phyloP scores from a whole-genome alignment of 2,888 invertebrate genomes.

The Hypercompe scribonia region DNA sequence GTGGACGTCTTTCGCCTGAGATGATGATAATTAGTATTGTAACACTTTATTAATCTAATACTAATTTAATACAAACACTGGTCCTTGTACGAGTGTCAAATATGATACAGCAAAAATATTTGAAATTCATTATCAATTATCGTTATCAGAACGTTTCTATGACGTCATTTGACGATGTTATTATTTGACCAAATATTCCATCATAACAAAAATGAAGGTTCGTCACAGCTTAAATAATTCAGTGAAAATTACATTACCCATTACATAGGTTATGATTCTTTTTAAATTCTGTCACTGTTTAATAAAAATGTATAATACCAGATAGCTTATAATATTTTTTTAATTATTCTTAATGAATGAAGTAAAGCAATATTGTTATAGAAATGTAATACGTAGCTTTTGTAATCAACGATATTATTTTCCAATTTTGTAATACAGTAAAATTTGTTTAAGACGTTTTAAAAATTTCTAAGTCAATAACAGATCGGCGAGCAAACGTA shows the following conservation, averaged over 20 bases:
- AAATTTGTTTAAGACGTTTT: neutral
- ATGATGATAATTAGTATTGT: too few species aligned
- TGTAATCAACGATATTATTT: neutral
- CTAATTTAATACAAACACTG: too few species aligned
- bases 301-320: neutral
- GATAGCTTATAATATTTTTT: neutral
- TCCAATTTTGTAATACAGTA: neutral
- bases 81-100: too few species aligned
- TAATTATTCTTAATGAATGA: conserved; percentile 15
- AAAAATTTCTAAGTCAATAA: neutral
- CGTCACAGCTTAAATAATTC: neutral
- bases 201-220: neutral
- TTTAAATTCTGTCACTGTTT: neutral
- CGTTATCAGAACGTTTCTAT: neutral
- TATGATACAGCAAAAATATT: too few species aligned
- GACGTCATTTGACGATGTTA: neutral
- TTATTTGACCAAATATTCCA: neutral
- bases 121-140: neutral
- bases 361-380: conserved; percentile 6
- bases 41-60: too few species aligned
- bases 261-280: neutral
- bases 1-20: too few species aligned
- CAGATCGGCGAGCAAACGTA: too few species aligned
- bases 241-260: neutral
- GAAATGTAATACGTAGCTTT: conserved; percentile 5